phyloP scores from a whole-genome alignment of 2,797 vertebrate genomes.

The Enteromius treurensis region DNA sequence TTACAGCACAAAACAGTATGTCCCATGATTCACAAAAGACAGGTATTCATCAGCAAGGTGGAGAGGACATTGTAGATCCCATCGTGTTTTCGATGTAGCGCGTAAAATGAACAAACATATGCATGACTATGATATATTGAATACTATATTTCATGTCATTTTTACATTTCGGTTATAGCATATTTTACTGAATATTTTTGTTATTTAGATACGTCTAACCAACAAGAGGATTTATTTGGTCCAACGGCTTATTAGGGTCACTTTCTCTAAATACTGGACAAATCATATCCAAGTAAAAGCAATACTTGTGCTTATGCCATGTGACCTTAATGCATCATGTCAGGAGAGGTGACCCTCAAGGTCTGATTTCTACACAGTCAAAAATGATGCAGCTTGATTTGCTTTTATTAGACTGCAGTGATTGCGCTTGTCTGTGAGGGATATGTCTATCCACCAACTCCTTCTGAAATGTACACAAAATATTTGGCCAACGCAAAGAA shows the following conservation, averaged over 20 bases:
- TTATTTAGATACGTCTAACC: not conserved
- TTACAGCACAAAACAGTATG: too few relatives aligned
- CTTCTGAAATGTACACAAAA: conserved; percentile 25
- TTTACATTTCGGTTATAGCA: not conserved
- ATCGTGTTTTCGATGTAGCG: not conserved
- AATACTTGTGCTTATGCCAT: not conserved
- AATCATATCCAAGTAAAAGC: not conserved
- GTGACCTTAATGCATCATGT: conserved; percentile 7
- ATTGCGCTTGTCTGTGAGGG: not conserved
- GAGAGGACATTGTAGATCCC: not conserved
- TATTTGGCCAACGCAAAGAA: conserved; percentile 70
- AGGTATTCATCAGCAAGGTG: not conserved
- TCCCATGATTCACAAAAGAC: not conserved
- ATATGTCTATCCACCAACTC: conserved; percentile 29
- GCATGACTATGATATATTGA: not conserved
- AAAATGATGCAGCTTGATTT: not conserved
- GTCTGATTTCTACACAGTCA: not conserved
- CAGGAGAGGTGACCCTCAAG: not conserved
- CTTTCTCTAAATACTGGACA: not conserved
- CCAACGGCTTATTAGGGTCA: not conserved
- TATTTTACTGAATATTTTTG: not conserved
- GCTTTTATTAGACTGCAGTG: not conserved
- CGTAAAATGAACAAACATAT: not conserved
- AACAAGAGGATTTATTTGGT: not conserved
- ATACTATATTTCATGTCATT: not conserved